Evolutionary conservation across 1,140 invertebrate species (phyloP).

Genomic region (Aphelinus atriplicis): DNA sequence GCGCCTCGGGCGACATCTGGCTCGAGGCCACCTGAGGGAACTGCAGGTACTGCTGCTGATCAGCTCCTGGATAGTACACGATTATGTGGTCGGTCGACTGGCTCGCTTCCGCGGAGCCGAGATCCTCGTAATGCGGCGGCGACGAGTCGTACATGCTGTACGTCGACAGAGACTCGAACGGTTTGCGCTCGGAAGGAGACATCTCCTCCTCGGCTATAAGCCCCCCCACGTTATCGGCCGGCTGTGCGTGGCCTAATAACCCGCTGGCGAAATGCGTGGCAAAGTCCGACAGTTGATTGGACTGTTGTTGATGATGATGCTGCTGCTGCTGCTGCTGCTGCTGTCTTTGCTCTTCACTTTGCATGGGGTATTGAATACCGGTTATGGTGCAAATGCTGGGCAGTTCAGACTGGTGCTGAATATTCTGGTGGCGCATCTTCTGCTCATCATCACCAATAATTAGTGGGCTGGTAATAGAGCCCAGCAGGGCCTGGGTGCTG

Average conservation of each 20-base stretch:
- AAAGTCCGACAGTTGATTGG: conserved; percentile 71
- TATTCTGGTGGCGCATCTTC: conserved; percentile 61
- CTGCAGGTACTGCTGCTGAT: conserved; percentile 2
- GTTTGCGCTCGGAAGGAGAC: conserved; percentile 62
- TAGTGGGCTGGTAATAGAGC: conserved; percentile 75
- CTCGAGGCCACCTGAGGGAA: conserved; percentile 28
- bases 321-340: not conserved
- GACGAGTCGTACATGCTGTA: conserved; percentile 62
- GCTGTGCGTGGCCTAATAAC: conserved; percentile 62
- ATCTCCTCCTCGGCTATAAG: conserved; percentile 70
- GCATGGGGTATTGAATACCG: no score
- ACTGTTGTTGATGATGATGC: no score
- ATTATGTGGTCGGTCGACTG: conserved; percentile 59
- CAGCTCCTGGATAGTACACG: conserved; percentile 40
- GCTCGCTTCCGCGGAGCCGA: conserved; percentile 60
- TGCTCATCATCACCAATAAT: conserved; percentile 74
- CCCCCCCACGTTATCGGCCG: conserved; percentile 76
- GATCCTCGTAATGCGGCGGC: conserved; percentile 57
- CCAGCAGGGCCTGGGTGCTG: conserved; percentile 60
- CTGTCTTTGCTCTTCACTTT: conserved; percentile 41
- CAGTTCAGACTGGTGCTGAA: conserved; percentile 63
- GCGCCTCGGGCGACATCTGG: conserved; percentile 1
- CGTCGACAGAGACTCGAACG: conserved; percentile 52
- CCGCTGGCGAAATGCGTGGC: conserved; percentile 65
- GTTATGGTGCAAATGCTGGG: conserved; percentile 60